Evolutionary conservation across 2,888 invertebrate genomes (phyloP), one percentile per base, ranked within the genome.

Genomic region (Melangyna quadrimaculata): DNA sequence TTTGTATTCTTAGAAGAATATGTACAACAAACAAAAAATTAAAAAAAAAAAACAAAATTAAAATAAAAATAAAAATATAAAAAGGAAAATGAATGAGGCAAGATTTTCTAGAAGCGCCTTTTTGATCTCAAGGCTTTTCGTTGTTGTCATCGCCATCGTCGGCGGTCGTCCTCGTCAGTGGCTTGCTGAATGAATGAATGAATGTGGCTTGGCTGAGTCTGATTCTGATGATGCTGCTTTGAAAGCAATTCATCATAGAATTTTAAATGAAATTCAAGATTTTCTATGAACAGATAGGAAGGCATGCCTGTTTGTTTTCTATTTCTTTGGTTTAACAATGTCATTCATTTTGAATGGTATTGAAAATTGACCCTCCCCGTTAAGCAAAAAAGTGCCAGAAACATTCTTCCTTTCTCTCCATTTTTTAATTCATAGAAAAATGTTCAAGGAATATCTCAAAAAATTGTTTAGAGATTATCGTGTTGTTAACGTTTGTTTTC

Each of bases 191-290:
- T 51, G 6, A 12, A 4, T 37, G 12, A 4, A 3, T 37, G 37
- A 37, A 2, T 35, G 10, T 37, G 24, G 8, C 8, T 10, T 51
- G 24, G 24, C 14, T 51, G 51, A n/a, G 3, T 4, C 7, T 40
- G 40, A 17, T 17, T 7, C 10, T 65, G 45, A 19, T 48, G 48
- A 48, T 48, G 51, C 14, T 69, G 35, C 51, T 24, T 14, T 37
- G 9, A 24, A 61, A 63, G 71, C 22, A 71, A 81, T 81, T 71
- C 71, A 74, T 78, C 74, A 74, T 57, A 78, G 32, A 74, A 78
- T 79, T 83, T 63, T 78, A 74, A 83, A 79, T 70, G 70, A 79
- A 78, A 78, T 37, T 79, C 43, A 57, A 78, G 78, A 83, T 74
- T 83, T 70, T 65, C 69, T 63, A 19, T 0, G 3, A 0, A 45